Conservation (phyloP, 2,797 vertebrate species). For the Falco columbarius region DNA sequence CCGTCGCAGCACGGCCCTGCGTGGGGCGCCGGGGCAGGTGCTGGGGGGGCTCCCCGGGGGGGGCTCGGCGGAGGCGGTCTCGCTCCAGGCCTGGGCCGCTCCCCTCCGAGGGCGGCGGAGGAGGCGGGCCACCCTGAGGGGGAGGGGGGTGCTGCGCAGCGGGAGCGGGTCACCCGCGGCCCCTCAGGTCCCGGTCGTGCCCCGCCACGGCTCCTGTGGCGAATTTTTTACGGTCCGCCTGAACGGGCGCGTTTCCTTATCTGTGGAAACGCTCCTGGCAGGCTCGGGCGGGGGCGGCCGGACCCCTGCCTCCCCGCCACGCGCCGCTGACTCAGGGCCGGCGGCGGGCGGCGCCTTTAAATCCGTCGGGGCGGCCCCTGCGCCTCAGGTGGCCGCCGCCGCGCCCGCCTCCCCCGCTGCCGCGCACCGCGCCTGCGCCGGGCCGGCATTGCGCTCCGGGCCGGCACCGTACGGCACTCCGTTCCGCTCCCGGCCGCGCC, state of each 20-base stretch:
- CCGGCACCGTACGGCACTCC: no score
- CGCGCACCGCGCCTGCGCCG: conserved; percentile 34
- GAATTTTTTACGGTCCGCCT: not conserved
- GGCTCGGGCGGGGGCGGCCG: not conserved
- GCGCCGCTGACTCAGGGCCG: conserved; percentile 25
- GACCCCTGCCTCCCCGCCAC: no score
- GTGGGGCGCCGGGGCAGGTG: no score
- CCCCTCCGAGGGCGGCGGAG: not conserved
- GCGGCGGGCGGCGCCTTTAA: conserved; percentile 49
- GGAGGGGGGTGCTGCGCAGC: no score
- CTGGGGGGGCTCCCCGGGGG: no score
- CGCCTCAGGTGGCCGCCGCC: not conserved
- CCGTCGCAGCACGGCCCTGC: no score
- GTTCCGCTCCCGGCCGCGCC: not conserved
- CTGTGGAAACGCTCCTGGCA: no score
- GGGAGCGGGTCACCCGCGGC: no score
- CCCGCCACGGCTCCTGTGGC: fast-evolving
- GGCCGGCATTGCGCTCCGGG: no score
- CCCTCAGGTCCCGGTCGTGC: fast-evolving
- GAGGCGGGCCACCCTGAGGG: not conserved
- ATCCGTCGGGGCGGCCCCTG: not conserved
- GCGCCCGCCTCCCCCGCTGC: not conserved
- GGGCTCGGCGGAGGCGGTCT: no score
- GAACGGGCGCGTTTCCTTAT: fast-evolving
- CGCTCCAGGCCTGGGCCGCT: no score